Base-by-base conservation (phyloP, 1,140 invertebrate genomes). In the Babylonia areolata region DNA sequence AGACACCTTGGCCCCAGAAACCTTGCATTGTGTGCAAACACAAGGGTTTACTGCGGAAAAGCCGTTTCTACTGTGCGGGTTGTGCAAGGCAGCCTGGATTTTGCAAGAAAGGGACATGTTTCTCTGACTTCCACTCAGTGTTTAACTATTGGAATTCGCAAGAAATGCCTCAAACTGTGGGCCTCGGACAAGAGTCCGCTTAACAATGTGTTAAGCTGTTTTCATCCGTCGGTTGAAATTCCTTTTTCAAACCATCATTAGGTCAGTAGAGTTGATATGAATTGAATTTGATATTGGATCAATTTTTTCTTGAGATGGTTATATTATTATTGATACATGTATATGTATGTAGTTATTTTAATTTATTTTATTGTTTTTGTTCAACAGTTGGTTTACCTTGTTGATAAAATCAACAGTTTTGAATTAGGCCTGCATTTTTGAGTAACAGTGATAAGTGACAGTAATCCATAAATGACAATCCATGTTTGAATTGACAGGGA, bases 11-110 rank as follows among this genome's bases (percentile, higher is more conserved):
- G 75, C 75, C 75, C 37, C 75, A 77, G 35, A 77, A 77, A 28
- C 75, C 75, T 20, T 77, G 75, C 75, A 40, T 77, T 3, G 75
- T 77, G 35, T 77, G 75, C 39, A 77, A 77, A 28, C 75, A 77
- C 15, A 77, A 77, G 75, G 75, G 37, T 17, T 40, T 42, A 3
- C 15, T 77, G 75, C 12, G 28, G 17, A 77, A 77, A 28, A 77
- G 75, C 28, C 75, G 75, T 6, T 77, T 28, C 37, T 77, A 40
- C 75, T 77, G 75, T 42, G 75, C 23, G 12, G 35, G 33, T 23
- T 77, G 75, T 28, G 20, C 28, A 2, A 28, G 17, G 20, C 35
- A 77, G 35, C 75, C 75, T 37, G 75, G 75, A 5, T 77, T 77
- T 42, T 77, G 75, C 35, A 39, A 37, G 35, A 77, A 39, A 37